phyloP scores from a whole-genome alignment of 2,797 vertebrate species.

The Sebastiscus tertius region DNA sequence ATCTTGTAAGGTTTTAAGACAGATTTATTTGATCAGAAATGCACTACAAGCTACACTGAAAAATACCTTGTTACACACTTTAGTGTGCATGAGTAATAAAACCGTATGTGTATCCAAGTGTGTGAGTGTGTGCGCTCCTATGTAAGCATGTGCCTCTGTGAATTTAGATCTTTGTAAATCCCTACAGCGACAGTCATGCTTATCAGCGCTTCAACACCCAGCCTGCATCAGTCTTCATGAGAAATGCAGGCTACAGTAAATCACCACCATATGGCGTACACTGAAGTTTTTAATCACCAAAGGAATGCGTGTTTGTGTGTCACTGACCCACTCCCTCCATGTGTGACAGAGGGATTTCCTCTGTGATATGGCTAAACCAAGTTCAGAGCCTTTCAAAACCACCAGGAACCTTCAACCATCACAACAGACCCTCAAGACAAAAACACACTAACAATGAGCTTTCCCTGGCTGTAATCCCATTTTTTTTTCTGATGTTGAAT shows the following conservation, averaged over 20 bases:
- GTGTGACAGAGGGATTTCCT: constrained; percentile 37
- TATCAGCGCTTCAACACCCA: constrained; percentile 35
- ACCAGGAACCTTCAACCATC: constrained; percentile 36
- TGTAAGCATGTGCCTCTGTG: background rate
- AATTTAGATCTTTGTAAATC: constrained; percentile 39
- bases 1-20: background rate
- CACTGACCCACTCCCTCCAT: constrained; percentile 13
- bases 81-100: background rate
- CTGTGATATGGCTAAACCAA: constrained; percentile 27
- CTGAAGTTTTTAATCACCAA: constrained; percentile 32
- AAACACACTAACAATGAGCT: constrained; percentile 48
- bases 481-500: constrained; percentile 57
- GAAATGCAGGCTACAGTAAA: constrained; percentile 11
- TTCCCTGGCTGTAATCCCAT: constrained; percentile 41
- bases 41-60: background rate
- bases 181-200: constrained; percentile 14
- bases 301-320: background rate
- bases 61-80: background rate
- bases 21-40: background rate
- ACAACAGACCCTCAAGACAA: constrained; percentile 37
- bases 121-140: background rate
- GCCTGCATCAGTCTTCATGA: constrained; percentile 7
- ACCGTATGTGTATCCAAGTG: background rate
- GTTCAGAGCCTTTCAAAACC: constrained; percentile 35
- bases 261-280: constrained; percentile 28